Evolutionary conservation across 2,888 invertebrate genomes (phyloP), one percentile per base, ranked within the genome.

Genomic region (Lasioglossum figueresi): DNA sequence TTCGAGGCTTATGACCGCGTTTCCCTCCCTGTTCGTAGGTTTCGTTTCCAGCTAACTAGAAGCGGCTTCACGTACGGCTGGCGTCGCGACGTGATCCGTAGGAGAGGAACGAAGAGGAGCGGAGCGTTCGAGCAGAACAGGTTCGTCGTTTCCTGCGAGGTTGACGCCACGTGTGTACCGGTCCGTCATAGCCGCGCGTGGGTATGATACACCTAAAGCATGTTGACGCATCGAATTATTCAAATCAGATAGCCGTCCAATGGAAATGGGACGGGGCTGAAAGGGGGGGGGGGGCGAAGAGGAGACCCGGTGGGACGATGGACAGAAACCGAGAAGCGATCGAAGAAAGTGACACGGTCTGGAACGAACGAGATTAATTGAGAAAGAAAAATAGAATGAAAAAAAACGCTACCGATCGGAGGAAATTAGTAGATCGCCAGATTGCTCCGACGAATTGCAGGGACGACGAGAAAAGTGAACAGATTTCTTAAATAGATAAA

Each of bases 211-310:
- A 88, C 86, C 88, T 88, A 86, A 89, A 89, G 88, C 88, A 86
- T 87, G 90, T 91, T 90, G 91, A 92, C 92, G 87, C 88, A 89
- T 91, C 82, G 90, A 92, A 91, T 92, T 92, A 92, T 91, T 90
- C 89, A 91, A 91, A 92, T 92, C 88, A 85, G 89, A 81, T 81
- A 84, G 80, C 59, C 79, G 78, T 27, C 19, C 82, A 80, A 76
- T 86, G 85, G 83, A 74, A 72, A 79, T 59, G 75, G 74, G 73
- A 83, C 77, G 87, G 19, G 37, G 23, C 19, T 34, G 10, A 37
- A 56, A 52, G 19, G 66, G 34, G 45, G 77, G 31, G 48, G 76
- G 23, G 66, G 63, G 14, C 16, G 72, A 79, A 66, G 59, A 2
- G 34, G 56, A 45, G 34, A 19, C 1, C 14, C 52, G 63, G 63